Evolutionary conservation across 2,113 vertebrate species (phyloP).

Genomic region (Aptenodytes patagonicus): DNA sequence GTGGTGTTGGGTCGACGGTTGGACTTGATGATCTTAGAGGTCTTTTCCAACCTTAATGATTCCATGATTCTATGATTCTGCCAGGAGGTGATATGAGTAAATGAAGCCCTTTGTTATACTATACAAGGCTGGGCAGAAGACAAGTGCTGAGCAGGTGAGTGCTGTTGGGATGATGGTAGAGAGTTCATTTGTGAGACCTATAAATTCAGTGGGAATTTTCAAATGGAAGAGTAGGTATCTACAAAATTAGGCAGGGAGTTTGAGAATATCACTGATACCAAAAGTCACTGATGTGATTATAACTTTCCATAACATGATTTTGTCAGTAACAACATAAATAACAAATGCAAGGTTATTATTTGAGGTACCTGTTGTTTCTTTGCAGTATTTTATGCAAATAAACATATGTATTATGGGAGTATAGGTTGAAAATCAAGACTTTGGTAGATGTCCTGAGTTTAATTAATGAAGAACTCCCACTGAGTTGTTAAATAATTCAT

Average conservation of each 20-base stretch:
- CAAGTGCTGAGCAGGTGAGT: background rate
- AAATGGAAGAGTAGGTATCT: background rate
- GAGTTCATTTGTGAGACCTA: background rate
- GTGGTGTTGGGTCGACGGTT: no score
- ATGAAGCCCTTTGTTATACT: background rate
- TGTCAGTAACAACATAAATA: background rate
- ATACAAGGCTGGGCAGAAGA: background rate
- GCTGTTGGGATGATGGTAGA: background rate
- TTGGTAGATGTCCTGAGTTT: background rate
- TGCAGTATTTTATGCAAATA: background rate
- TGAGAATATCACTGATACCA: background rate
- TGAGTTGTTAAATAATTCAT: conserved; percentile 22
- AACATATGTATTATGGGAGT: background rate
- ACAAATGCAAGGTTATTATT: background rate
- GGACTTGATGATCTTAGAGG: no score
- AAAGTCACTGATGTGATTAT: background rate
- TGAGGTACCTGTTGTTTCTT: background rate
- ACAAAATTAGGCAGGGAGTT: background rate
- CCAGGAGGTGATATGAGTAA: background rate
- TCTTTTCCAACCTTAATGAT: no score
- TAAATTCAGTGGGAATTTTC: background rate
- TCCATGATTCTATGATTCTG: background rate
- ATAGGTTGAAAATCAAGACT: background rate
- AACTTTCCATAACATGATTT: background rate
- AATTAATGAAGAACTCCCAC: conserved; percentile 6